These are phyloP conservation scores for Falcaria lacertinaria DNA, from an alignment of 2,888 invertebrate genomes.

Conservation along the genomic window DNA sequence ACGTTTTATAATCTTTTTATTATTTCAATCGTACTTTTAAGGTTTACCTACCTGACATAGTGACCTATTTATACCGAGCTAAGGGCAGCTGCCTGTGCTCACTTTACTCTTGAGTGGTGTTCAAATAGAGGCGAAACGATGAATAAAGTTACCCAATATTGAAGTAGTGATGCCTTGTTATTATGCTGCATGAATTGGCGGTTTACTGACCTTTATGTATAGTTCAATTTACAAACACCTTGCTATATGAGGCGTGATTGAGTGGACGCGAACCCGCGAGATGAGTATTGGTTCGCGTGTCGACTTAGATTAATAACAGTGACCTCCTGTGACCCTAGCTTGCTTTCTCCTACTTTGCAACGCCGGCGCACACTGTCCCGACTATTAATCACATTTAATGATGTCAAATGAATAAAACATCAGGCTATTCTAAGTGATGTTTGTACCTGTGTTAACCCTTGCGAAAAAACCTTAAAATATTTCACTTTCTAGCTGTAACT, in stretches of 20 bases:
- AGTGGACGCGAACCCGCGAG: constrained; percentile 9
- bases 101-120: constrained; percentile 5
- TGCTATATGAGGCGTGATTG: constrained; percentile 16
- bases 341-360: constrained; percentile 41
- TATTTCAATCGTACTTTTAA: no score
- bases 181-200: constrained; percentile 22
- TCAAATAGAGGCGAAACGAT: constrained; percentile 12
- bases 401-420: constrained; percentile 38
- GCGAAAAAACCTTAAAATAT: background rate
- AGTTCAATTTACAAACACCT: constrained; percentile 20
- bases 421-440: constrained; percentile 4
- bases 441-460: background rate
- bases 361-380: constrained; percentile 21
- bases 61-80: no score
- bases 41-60: no score
- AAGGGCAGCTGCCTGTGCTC: constrained; percentile 13
- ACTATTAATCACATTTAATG: constrained; percentile 40
- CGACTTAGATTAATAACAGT: constrained; percentile 41
- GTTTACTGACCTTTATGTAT: constrained; percentile 25
- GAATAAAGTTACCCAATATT: constrained; percentile 20
- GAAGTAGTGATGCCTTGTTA: constrained; percentile 16
- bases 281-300: constrained; percentile 40
- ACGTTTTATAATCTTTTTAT: no score
- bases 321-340: constrained; percentile 34
- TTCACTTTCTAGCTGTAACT: background rate